Evolutionary conservation across 2,113 vertebrate species (phyloP).

Genomic region (Thermophis baileyi): DNA sequence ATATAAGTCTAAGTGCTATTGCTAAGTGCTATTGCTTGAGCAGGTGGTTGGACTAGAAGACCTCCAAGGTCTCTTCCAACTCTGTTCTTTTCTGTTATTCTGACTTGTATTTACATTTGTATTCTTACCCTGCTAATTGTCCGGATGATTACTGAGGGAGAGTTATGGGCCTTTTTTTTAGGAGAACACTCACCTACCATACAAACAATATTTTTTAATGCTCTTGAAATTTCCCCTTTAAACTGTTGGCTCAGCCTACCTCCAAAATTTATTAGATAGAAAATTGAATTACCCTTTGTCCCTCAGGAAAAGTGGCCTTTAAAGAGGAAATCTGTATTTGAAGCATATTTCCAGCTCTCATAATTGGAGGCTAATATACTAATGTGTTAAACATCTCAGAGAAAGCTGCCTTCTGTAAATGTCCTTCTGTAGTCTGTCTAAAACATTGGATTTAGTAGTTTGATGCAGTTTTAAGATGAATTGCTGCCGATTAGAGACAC

Average conservation of each 20-base stretch:
- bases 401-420: neutral
- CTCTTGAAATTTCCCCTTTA: neutral
- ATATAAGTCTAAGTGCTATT: no score
- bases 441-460: neutral
- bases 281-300: neutral
- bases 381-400: neutral
- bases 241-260: neutral
- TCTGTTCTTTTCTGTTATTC: neutral
- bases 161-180: neutral
- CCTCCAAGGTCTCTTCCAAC: neutral
- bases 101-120: neutral
- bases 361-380: neutral
- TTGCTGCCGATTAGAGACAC: slow-evolving; percentile 61
- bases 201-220: neutral
- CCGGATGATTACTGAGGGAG: neutral
- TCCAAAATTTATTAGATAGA: neutral
- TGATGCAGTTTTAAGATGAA: neutral
- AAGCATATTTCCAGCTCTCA: neutral
- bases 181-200: neutral
- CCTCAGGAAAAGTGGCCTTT: neutral
- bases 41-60: neutral
- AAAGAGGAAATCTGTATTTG: neutral
- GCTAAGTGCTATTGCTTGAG: neutral
- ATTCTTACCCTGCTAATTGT: neutral
- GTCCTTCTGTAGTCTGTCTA: neutral